Evolutionary conservation across 2,888 invertebrate species (phyloP).

Genomic region (Polia nebulosa): DNA sequence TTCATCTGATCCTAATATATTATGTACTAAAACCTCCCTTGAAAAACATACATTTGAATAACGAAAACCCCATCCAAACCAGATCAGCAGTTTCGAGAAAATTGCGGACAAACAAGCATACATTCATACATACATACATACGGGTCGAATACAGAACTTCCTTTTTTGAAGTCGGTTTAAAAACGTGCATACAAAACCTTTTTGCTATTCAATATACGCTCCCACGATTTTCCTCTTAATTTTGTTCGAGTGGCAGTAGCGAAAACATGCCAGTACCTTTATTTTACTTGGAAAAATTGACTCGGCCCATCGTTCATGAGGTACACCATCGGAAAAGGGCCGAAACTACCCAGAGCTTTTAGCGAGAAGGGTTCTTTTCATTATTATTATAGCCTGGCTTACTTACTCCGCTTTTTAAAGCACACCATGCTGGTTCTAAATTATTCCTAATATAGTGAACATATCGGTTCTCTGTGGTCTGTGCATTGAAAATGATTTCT

Average conservation of each 20-base stretch:
- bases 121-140: no score
- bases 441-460: constrained; percentile 51
- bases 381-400: constrained; percentile 75
- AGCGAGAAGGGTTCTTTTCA: constrained; percentile 72
- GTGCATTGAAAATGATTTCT: constrained; percentile 15
- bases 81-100: no score
- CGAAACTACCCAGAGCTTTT: constrained; percentile 78
- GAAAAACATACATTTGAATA: no score
- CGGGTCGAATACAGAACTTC: no score
- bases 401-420: constrained; percentile 72
- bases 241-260: constrained; percentile 54
- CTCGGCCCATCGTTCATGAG: constrained; percentile 75
- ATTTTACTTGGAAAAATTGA: constrained; percentile 73
- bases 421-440: constrained; percentile 45
- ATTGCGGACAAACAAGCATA: no score
- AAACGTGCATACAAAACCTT: constrained; percentile 38
- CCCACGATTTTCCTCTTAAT: constrained; percentile 54
- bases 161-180: not conserved
- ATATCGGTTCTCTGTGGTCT: constrained; percentile 12
- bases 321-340: constrained; percentile 68
- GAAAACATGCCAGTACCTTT: constrained; percentile 56
- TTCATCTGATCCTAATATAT: no score
- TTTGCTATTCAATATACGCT: constrained; percentile 64
- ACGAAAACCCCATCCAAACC: no score
- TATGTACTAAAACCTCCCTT: no score